Evolutionary conservation across 2,797 vertebrate genomes (phyloP).

Genomic region (Carapus acus): DNA sequence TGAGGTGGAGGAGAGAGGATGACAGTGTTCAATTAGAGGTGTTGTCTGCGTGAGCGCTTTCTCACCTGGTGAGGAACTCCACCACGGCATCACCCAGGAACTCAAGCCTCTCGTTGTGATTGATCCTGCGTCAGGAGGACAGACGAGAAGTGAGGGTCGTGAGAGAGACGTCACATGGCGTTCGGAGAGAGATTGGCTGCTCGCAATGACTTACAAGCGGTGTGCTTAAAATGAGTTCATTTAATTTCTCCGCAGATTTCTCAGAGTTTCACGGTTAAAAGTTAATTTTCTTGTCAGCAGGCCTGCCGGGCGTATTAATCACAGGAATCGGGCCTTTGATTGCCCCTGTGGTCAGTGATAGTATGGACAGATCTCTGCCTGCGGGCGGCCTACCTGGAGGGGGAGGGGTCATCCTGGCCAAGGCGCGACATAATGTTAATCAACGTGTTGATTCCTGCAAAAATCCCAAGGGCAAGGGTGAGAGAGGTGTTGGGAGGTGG

Average conservation of each 20-base stretch:
- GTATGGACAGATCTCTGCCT: slow-evolving; percentile 44
- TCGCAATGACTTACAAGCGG: slow-evolving; percentile 35
- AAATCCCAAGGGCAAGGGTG: background rate
- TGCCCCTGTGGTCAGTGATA: slow-evolving; percentile 56
- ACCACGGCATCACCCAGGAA: slow-evolving; percentile 99
- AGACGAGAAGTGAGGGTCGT: slow-evolving; percentile 8
- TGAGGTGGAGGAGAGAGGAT: slow-evolving; percentile 12
- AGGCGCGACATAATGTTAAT: slow-evolving; percentile 99
- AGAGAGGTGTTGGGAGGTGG: background rate
- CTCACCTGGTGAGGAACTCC: slow-evolving; percentile 97
- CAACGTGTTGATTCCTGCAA: slow-evolving; percentile 92
- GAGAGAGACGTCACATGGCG: slow-evolving; percentile 10
- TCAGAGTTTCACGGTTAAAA: slow-evolving; percentile 49
- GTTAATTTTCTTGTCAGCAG: slow-evolving; percentile 67
- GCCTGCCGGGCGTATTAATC: slow-evolving; percentile 60
- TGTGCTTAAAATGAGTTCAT: slow-evolving; percentile 54
- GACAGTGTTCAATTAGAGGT: slow-evolving; percentile 42
- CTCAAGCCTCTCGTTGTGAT: slow-evolving; percentile 96
- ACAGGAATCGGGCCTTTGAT: slow-evolving; percentile 47
- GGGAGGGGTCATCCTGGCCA: slow-evolving; percentile 95
- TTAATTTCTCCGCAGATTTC: slow-evolving; percentile 42
- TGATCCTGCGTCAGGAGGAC: slow-evolving; percentile 85
- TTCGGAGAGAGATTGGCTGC: slow-evolving; percentile 33
- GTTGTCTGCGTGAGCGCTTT: background rate
- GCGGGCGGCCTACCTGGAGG: slow-evolving; percentile 82